Conservation (phyloP, 1,140 invertebrate genomes). For the Ips typographus region DNA sequence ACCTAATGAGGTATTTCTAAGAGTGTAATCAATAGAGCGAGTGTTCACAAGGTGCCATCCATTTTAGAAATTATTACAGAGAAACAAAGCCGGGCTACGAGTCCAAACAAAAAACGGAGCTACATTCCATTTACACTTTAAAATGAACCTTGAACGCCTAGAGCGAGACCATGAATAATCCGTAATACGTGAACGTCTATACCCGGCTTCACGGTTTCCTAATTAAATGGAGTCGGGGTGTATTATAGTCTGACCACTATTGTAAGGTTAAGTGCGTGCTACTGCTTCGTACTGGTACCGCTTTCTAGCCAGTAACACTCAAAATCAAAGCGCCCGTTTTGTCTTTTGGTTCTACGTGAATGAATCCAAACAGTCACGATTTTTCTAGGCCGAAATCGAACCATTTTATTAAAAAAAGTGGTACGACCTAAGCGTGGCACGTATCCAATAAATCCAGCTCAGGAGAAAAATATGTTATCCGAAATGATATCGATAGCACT, state of each 20-base stretch:
- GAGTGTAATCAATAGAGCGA: too few species aligned
- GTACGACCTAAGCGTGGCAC: too few species aligned
- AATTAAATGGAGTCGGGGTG: slow-evolving; percentile 9
- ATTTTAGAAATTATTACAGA: background rate
- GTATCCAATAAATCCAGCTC: too few species aligned
- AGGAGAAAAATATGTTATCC: slow-evolving; percentile 33
- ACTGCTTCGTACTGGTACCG: background rate
- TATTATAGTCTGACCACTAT: slow-evolving; percentile 2
- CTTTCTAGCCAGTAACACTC: too few species aligned
- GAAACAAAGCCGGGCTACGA: background rate
- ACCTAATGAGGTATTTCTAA: too few species aligned
- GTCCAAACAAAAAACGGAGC: background rate
- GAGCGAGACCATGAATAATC: slow-evolving; percentile 14
- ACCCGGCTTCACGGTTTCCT: slow-evolving; percentile 10
- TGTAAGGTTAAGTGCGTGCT: background rate
- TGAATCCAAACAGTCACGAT: too few species aligned
- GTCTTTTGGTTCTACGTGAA: too few species aligned
- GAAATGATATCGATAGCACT: slow-evolving; percentile 46
- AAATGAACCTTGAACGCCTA: slow-evolving; percentile 13
- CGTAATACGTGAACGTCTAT: slow-evolving; percentile 6
- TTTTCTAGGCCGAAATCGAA: too few species aligned
- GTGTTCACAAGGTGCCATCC: background rate
- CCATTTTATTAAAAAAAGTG: too few species aligned
- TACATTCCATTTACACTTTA: slow-evolving; percentile 8
- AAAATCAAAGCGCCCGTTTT: too few species aligned